These are phyloP conservation scores for Aphelocoma californica DNA, from an alignment of 2,797 vertebrate species.

Conservation along the genomic window DNA sequence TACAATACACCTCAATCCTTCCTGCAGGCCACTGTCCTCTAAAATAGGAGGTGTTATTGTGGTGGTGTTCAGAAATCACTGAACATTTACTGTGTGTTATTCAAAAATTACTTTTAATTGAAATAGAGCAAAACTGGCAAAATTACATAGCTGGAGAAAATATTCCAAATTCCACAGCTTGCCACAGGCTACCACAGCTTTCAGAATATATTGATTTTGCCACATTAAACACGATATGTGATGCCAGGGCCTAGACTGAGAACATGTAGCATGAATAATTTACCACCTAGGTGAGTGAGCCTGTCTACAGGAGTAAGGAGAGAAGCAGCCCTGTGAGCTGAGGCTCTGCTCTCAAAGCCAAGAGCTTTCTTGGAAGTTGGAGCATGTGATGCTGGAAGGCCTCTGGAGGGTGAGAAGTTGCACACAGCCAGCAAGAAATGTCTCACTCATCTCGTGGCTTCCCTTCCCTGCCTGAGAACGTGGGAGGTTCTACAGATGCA, in stretches of 20 bases:
- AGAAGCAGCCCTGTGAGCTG: background rate
- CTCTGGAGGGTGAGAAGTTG: background rate
- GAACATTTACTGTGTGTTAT: background rate
- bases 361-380: background rate
- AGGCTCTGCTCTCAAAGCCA: background rate
- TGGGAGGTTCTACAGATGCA: background rate
- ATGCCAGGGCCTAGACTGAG: background rate
- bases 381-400: background rate
- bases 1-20: background rate
- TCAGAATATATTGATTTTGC: constrained; percentile 32
- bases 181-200: background rate
- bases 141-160: background rate
- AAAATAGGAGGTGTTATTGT: background rate
- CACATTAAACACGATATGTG: background rate
- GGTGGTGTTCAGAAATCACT: background rate
- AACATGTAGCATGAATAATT: constrained; percentile 16
- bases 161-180: background rate
- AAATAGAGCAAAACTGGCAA: background rate
- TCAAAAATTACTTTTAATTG: background rate
- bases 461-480: background rate
- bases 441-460: background rate
- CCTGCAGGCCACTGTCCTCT: background rate
- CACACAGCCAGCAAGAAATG: background rate
- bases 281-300: background rate
- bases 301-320: background rate